Evolutionary conservation across 2,797 vertebrate species (phyloP), one percentile per base, ranked within the genome.

Genomic region (Falco columbarius): DNA sequence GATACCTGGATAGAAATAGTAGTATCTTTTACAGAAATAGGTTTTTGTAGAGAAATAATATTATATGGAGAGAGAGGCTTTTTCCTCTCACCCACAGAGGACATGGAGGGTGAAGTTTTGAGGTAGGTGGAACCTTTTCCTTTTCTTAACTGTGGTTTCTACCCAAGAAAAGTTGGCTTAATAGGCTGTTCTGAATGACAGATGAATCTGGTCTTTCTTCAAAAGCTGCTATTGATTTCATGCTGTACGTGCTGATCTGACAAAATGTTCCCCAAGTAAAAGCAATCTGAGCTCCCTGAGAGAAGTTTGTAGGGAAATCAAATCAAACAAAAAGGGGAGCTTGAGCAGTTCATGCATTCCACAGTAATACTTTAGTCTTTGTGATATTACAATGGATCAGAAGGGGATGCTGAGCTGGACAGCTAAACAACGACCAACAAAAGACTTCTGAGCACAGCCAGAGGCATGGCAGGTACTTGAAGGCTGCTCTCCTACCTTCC

Each of bases 261-360:
- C 90, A 95, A 83, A 96, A 95, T 26, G 36, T 83, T 89, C 84
- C 90, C 84, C 85, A 94, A 90, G 73, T 58, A 91, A 95, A 90
- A 0, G 91, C 88, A 97, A 97, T 80, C 56, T 86, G 95, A 97
- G 94, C 93, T 90, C 66, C 83, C 36, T 58, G 62, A 86, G 89
- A 95, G 72, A 90, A 47, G 30, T 89, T 90, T 13, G 0, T 10
- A 75, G 72, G 86, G 95, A 87, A 95, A 95, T 92, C 66, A 97
- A 97, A 97, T 94, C 81, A 95, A 94, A 96, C 90, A 96, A 61
- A 93, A 72, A n/a, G 22, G 56, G 71, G 92, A 93, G 70, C 84
- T 85, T 56, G 59, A 54, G 85, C 65, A 97, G 92, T 96, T 89
- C 93, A 90, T 32, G 54, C 90, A 95, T 96, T 96, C 94, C 94